Evolutionary conservation across 2,888 invertebrate species (phyloP).

Genomic region (Eilema griseolum): DNA sequence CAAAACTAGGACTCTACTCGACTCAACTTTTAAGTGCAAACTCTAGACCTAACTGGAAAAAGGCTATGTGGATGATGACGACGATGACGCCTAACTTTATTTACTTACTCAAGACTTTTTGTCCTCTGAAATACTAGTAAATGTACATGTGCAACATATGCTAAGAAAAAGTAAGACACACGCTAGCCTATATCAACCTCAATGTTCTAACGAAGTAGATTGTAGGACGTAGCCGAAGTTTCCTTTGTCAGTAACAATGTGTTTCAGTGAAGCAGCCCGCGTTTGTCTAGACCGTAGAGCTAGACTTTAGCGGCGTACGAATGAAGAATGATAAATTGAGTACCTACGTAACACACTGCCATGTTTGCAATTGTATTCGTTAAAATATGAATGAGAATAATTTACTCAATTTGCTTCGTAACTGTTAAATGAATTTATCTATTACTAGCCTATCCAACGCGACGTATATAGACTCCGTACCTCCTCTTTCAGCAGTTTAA

Average conservation of each 20-base stretch:
- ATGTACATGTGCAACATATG: neutral
- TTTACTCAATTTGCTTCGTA: neutral
- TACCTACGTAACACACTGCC: neutral
- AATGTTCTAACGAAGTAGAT: slow-evolving; percentile 55
- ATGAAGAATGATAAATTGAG: slow-evolving; percentile 49
- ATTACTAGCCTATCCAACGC: too few species aligned
- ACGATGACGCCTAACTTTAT: neutral
- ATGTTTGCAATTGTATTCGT: neutral
- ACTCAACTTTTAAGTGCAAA: too few species aligned
- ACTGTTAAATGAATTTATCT: neutral
- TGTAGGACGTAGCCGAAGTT: slow-evolving; percentile 53
- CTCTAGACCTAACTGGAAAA: too few species aligned
- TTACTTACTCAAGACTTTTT: too few species aligned
- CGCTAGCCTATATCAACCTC: slow-evolving; percentile 27
- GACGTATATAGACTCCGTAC: too few species aligned
- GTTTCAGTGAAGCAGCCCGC: slow-evolving; percentile 58
- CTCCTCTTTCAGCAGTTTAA: too few species aligned
- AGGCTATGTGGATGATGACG: too few species aligned
- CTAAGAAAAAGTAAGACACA: slow-evolving; percentile 38
- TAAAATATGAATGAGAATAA: neutral
- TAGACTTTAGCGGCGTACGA: slow-evolving; percentile 54
- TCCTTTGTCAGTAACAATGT: slow-evolving; percentile 65
- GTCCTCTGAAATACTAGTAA: slow-evolving; percentile 29
- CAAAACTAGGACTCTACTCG: too few species aligned
- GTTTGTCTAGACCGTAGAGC: slow-evolving; percentile 51